Conservation (phyloP, 2,888 invertebrate species). For the Danaus chrysippus region DNA sequence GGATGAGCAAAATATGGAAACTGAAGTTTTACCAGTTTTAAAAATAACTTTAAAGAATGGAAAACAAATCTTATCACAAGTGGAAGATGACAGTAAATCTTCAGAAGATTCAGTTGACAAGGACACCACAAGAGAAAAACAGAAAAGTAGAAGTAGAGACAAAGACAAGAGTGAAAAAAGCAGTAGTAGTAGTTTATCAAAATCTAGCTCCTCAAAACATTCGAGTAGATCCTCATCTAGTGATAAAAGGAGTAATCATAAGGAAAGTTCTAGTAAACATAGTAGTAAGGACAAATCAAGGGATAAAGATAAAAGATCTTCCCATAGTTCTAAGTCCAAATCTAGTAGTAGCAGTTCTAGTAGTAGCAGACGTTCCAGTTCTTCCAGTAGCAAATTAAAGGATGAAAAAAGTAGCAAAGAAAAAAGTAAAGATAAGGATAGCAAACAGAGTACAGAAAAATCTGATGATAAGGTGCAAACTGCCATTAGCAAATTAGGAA, state of each 20-base stretch:
- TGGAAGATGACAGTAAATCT: conserved; percentile 57
- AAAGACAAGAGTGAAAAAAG: conserved; percentile 39
- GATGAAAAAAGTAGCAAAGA: conserved; percentile 54
- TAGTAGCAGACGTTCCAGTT: conserved; percentile 44
- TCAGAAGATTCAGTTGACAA: conserved; percentile 54
- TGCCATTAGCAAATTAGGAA: conserved; percentile 85
- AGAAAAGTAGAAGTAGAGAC: conserved; percentile 71
- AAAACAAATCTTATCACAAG: conserved; percentile 83
- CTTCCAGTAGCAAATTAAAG: conserved; percentile 56
- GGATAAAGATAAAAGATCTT: conserved; percentile 52
- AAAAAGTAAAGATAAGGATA: conserved; percentile 53
- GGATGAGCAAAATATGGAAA: conserved; percentile 49
- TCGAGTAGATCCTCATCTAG: conserved; percentile 64
- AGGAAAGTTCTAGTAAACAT: conserved; percentile 44
- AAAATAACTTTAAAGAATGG: conserved; percentile 86
- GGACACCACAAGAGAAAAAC: conserved; percentile 59
- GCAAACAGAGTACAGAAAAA: conserved; percentile 76
- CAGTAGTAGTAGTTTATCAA: conserved; percentile 45
- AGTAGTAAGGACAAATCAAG: conserved; percentile 58
- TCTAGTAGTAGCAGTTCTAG: conserved; percentile 54
- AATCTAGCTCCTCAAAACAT: conserved; percentile 56
- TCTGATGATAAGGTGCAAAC: conserved; percentile 82
- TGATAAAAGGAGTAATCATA: conserved; percentile 62
- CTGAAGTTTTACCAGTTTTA: conserved; percentile 60
- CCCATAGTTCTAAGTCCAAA: conserved; percentile 63